Conservation (phyloP, 2,113 vertebrate species). For the Etia nguti region DNA sequence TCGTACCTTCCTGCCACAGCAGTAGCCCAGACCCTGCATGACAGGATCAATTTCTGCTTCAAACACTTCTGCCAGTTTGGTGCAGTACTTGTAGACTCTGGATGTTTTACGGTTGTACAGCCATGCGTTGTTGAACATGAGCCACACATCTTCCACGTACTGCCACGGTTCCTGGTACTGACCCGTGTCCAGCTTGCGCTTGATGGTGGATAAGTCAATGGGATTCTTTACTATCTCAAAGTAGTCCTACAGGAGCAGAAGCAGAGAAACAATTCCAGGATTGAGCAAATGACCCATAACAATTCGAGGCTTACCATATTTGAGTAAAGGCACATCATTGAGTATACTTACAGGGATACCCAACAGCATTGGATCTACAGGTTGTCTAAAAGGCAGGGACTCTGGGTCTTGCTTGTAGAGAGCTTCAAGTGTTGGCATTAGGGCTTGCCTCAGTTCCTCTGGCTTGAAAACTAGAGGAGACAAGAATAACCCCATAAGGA, state of each 20-base stretch:
- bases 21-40: conserved; percentile 96
- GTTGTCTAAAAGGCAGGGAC: conserved; percentile 94
- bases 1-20: conserved; percentile 94
- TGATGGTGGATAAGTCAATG: conserved; percentile 96
- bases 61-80: conserved; percentile 95
- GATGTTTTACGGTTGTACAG: conserved; percentile 98
- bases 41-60: conserved; percentile 96
- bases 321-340: neutral
- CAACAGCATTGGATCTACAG: conserved; percentile 91
- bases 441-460: conserved; percentile 92
- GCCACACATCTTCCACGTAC: conserved; percentile 97
- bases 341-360: conserved; percentile 89
- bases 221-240: conserved; percentile 98
- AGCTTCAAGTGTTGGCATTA: conserved; percentile 96
- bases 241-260: conserved; percentile 81
- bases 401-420: conserved; percentile 97
- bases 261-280: neutral
- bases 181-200: conserved; percentile 95
- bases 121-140: conserved; percentile 99
- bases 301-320: neutral
- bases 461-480: conserved; percentile 89
- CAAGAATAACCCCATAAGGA: neutral
- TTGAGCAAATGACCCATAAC: neutral
- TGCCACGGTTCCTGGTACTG: conserved; percentile 99
- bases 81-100: conserved; percentile 97